phyloP scores from a whole-genome alignment of 1,140 invertebrate genomes.

The Epicauta chinensis region DNA sequence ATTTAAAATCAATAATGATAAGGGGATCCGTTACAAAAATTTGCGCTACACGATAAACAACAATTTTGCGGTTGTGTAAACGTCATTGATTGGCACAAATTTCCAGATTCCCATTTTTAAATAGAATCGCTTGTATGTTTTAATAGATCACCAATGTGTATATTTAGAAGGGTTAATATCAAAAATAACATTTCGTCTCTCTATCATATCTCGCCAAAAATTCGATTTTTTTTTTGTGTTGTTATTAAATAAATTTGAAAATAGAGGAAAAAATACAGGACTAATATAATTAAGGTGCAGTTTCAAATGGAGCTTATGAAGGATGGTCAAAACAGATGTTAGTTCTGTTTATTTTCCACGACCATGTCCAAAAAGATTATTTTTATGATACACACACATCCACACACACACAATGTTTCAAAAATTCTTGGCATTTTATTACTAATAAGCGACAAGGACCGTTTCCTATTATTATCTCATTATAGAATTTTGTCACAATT shows the following conservation, averaged over 20 bases:
- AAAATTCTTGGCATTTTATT: constrained; percentile 5
- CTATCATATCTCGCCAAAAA: too few species aligned
- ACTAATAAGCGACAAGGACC: constrained; percentile 4
- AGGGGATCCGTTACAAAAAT: too few species aligned
- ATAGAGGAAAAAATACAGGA: too few species aligned
- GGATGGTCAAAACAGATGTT: constrained; percentile 21
- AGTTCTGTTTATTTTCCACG: constrained; percentile 4
- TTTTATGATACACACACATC: constrained; percentile 13
- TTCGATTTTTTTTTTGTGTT: too few species aligned
- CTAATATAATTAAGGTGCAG: constrained; percentile 17
- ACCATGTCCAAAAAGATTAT: constrained; percentile 8
- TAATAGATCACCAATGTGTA: constrained; percentile 20
- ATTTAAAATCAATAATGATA: too few species aligned
- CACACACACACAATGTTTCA: too few species aligned
- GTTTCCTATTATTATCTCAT: too few species aligned
- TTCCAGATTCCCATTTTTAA: constrained; percentile 18
- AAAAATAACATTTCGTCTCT: constrained; percentile 15
- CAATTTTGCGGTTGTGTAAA: background rate
- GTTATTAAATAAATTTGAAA: too few species aligned
- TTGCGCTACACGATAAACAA: constrained; percentile 5
- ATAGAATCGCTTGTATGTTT: constrained; percentile 21
- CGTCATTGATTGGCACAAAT: constrained; percentile 23
- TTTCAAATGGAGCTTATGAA: constrained; percentile 13
- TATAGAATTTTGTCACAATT: too few species aligned
- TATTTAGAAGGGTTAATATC: constrained; percentile 23